A percentile compares a stretch with the other conserved stretches of the same genome.
These are phyloP conservation scores for Zygaena filipendulae DNA, from an alignment of 2,888 invertebrate species.

Conservation along the genomic window DNA sequence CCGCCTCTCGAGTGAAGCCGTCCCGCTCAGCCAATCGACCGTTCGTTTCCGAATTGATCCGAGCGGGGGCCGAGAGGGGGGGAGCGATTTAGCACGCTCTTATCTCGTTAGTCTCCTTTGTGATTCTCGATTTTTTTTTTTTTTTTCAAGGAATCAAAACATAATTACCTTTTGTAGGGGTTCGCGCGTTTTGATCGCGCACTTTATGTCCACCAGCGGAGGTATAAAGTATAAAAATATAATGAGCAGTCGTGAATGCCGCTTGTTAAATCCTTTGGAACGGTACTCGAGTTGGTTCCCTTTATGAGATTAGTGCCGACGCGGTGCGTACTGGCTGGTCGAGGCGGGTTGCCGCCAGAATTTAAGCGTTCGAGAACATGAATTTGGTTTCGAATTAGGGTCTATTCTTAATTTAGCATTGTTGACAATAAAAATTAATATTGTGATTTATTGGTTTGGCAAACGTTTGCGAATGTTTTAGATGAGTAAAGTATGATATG, in stretches of 20 bases:
- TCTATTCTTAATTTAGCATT: slow-evolving; percentile 41
- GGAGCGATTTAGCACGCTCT: slow-evolving; percentile 67
- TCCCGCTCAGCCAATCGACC: slow-evolving; percentile 61
- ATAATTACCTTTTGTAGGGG: slow-evolving; percentile 69
- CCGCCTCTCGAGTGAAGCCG: slow-evolving; percentile 26
- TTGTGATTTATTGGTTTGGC: slow-evolving; percentile 35
- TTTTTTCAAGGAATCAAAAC: slow-evolving; percentile 65
- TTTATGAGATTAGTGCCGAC: slow-evolving; percentile 54
- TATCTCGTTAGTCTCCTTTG: slow-evolving; percentile 70
- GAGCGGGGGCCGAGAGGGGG: slow-evolving; percentile 50
- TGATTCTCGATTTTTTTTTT: slow-evolving; percentile 64
- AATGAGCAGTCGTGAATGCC: slow-evolving; percentile 61
- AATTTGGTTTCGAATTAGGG: slow-evolving; percentile 62
- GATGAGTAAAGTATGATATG: too few relatives aligned
- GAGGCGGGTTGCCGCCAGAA: slow-evolving; percentile 28
- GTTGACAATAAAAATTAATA: slow-evolving; percentile 39
- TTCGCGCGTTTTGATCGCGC: slow-evolving; percentile 66
- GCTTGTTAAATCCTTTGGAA: slow-evolving; percentile 68
- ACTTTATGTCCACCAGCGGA: slow-evolving; percentile 54
- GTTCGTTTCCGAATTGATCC: slow-evolving; percentile 53
- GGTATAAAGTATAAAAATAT: slow-evolving; percentile 67
- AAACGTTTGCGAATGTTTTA: too few relatives aligned
- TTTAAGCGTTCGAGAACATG: slow-evolving; percentile 32
- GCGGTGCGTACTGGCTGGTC: too few relatives aligned
- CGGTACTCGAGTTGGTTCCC: slow-evolving; percentile 37